Base-by-base conservation (phyloP, 2,888 invertebrate genomes). In the Microdon myrmicae region DNA sequence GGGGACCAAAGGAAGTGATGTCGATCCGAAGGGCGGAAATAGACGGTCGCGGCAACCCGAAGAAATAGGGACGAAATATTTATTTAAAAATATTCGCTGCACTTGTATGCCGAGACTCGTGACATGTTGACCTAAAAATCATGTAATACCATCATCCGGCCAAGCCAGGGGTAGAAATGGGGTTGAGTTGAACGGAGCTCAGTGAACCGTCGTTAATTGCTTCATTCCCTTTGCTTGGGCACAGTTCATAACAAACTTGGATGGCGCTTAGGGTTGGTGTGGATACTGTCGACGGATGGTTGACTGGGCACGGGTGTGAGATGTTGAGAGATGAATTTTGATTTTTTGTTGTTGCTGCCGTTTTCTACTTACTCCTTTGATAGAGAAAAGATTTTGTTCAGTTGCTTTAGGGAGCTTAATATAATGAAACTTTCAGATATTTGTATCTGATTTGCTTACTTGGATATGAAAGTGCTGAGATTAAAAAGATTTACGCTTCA, bases 61-160 rank as follows among this genome's bases (percentile, higher is more conserved):
- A n/a, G n/a, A n/a, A n/a, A n/a, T n/a, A 5, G 25, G 20, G 5
- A 23, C 17, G 29, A 39, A 45, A 44, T 49, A 58, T 53, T 64
- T 64, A 58, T 58, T 53, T 38, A 47, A 53, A 64, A 58, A 43
- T 38, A 58, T 58, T 53, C 56, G n/a, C 39, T 51, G 51, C 51
- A 51, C 56, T 64, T 41, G 37, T 22, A 7, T 19, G 31, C 34
- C 22, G n/a, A 31, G 53, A n/a, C n/a, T n/a, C 64, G 51, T 58
- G 51, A 38, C 64, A 64, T 64, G 64, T 58, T 64, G 64, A 64
- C 64, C 64, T 58, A 64, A 64, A 64, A 64, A 64, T 64, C 64
- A 53, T 64, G 64, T 58, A 53, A 64, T 58, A 64, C 58, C 51
- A 64, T 64, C 64, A 64, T 38, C 51, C 28, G 44, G 12, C 28